Conservation (phyloP, 2,797 vertebrate species). For the Trematomus bernacchii region DNA sequence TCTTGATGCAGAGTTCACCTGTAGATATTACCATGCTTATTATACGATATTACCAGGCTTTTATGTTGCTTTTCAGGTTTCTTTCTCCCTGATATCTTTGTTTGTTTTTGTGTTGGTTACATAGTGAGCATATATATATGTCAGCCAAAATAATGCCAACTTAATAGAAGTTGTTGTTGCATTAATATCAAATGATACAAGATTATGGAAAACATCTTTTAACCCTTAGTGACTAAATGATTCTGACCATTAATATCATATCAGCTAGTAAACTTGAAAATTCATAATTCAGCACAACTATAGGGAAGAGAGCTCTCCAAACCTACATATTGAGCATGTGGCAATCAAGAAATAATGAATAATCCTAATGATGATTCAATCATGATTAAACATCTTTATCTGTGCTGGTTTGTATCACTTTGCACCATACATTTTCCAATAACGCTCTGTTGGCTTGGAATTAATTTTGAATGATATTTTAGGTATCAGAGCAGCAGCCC, state of each 20-base stretch:
- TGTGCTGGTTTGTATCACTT: not conserved
- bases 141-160: no score
- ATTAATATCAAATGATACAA: no score
- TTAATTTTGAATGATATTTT: not conserved
- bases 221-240: no score
- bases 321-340: no score
- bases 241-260: no score
- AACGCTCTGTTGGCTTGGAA: constrained; percentile 1
- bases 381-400: constrained; percentile 3
- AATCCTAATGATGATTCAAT: not conserved
- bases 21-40: not conserved
- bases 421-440: not conserved
- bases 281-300: no score
- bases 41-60: not conserved
- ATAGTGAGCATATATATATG: no score
- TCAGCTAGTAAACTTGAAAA: no score
- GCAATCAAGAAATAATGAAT: not conserved
- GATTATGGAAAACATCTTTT: no score
- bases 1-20: not conserved
- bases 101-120: not conserved
- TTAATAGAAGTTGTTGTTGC: no score
- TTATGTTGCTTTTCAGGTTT: not conserved
- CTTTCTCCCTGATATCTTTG: not conserved
- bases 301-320: no score
- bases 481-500: not conserved